Evolutionary conservation across 2,888 invertebrate species (phyloP).

Genomic region (Yponomeuta sedellus): DNA sequence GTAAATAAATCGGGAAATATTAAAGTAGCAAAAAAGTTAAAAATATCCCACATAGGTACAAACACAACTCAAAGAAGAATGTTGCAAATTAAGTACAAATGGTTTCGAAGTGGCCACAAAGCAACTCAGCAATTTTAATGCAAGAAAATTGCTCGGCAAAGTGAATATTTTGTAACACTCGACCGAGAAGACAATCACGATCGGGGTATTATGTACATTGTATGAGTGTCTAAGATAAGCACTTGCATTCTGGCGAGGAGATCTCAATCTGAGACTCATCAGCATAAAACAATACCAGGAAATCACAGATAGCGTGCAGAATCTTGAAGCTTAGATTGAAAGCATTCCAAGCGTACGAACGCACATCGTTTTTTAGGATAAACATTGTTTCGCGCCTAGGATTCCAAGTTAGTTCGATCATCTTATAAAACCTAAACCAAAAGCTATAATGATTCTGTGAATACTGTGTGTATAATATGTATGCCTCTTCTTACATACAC

Average conservation of each 20-base stretch:
- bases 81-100: not conserved
- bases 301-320: not conserved
- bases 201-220: not conserved
- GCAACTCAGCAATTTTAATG: not conserved
- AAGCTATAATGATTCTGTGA: no score
- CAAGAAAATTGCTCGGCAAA: conserved; percentile 7
- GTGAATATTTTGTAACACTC: not conserved
- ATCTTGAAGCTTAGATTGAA: not conserved
- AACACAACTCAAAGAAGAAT: not conserved
- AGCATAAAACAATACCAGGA: conserved; percentile 2
- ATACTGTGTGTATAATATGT: no score
- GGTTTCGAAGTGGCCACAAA: not conserved
- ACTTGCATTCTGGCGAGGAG: not conserved
- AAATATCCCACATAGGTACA: not conserved
- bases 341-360: not conserved
- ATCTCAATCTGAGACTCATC: not conserved
- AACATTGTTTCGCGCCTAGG: not conserved
- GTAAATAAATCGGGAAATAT: no score
- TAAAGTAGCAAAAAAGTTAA: no score
- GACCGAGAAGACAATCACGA: conserved; percentile 9
- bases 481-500: no score
- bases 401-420: no score
- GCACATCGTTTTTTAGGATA: not conserved
- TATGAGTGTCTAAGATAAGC: not conserved
- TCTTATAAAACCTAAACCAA: no score